phyloP scores from a whole-genome alignment of 1,140 invertebrate genomes.

The Eueides isabella region DNA sequence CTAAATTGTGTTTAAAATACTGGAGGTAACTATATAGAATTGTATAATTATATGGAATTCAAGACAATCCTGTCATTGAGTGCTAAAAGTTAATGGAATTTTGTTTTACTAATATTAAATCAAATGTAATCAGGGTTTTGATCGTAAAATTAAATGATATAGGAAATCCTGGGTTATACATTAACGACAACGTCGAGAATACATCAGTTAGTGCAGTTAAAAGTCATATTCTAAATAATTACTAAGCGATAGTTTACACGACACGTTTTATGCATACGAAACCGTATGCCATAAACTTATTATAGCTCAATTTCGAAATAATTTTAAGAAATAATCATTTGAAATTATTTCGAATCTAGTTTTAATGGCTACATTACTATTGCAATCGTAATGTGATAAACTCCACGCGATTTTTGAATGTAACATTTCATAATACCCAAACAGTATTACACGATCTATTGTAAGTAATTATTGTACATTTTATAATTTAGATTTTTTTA shows the following conservation, averaged over 20 bases:
- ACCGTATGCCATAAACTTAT: not conserved
- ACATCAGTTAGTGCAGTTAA: not conserved
- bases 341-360: not conserved
- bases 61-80: not conserved
- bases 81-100: not conserved
- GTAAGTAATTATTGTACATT: not conserved
- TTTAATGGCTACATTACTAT: slow-evolving; percentile 8
- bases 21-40: slow-evolving; percentile 31
- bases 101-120: not conserved
- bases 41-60: slow-evolving; percentile 27
- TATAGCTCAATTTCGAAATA: not conserved
- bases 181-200: not conserved
- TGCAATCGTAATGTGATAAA: slow-evolving; percentile 13
- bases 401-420: slow-evolving; percentile 27
- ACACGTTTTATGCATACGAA: not conserved
- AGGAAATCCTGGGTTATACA: not conserved
- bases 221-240: not conserved
- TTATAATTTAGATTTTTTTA: too few species aligned
- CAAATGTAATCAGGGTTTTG: not conserved
- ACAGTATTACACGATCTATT: not conserved
- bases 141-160: not conserved
- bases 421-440: not conserved
- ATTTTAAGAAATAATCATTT: not conserved
- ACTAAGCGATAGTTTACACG: not conserved
- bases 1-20: slow-evolving; percentile 34